Base-by-base conservation (phyloP, 2,888 invertebrate species). In the Lissocephala sabroskyi region DNA sequence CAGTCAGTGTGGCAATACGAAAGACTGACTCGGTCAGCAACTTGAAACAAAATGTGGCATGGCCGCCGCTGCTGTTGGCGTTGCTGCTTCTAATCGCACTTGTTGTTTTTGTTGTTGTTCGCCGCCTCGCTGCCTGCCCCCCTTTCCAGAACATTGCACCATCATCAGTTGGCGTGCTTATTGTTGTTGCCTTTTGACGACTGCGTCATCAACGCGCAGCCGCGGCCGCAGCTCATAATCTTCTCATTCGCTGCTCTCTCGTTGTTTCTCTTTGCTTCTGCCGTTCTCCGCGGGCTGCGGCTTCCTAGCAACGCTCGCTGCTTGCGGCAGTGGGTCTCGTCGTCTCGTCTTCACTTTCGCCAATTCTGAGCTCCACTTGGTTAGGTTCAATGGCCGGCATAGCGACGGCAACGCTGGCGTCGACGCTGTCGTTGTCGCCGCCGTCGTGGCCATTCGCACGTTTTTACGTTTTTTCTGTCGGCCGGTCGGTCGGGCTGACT, bases 321-420 rank as follows among this genome's bases (percentile, higher is more conserved):
- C 79, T 64, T 67, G 76, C 65, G 71, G 79, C 76, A 76, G 59
- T 79, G 66, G 71, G 79, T 79, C n/a, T n/a, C n/a, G n/a, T n/a
- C n/a, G n/a, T n/a, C n/a, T n/a, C n/a, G n/a, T n/a, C 77, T 78
- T 77, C 77, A 77, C 77, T 77, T 77, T 77, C 77, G 77, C 77
- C 77, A 79, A 79, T 79, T 73, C 76, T 73, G 71, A 73, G 71
- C 71, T 73, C 73, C 56, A 73, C 62, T 78, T 75, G 58, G 54
- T 59, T 41, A 65, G 74, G 73, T 78, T 73, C 79, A 73, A 76
- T 65, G 79, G 56, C 70, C 70, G 47, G 33, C 11, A 39, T 9
- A 19, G 19, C 39, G 14, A n/a, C 13, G 28, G 6, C 44, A 39
- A 28, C 37, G 53, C 40, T 48, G 41, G 48, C 48, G 56, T 7